phyloP scores from a whole-genome alignment of 23 tunicate species.

The Halocynthia roretzi region DNA sequence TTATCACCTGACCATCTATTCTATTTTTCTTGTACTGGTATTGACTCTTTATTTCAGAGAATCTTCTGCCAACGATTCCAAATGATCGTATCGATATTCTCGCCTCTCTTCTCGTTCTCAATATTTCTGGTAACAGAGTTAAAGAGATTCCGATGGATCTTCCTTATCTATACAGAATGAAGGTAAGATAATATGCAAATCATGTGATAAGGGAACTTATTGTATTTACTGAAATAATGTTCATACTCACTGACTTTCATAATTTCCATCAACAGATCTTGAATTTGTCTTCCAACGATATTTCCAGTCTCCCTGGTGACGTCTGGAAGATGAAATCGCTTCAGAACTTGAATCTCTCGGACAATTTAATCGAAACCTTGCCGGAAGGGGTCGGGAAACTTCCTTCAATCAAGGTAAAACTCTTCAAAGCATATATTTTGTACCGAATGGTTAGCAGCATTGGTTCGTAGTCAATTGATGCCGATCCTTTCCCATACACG shows the following conservation, averaged over 20 bases:
- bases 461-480: background rate
- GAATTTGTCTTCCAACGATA: constrained; percentile 55
- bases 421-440: background rate
- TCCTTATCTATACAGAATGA: constrained; percentile 86
- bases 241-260: too few relatives aligned
- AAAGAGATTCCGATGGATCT: constrained; percentile 74
- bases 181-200: constrained; percentile 19
- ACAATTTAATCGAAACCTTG: constrained; percentile 60
- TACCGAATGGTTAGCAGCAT: background rate
- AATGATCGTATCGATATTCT: constrained; percentile 83
- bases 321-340: constrained; percentile 85
- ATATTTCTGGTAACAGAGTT: constrained; percentile 67
- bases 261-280: constrained; percentile 28
- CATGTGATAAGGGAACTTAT: too few relatives aligned
- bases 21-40: background rate
- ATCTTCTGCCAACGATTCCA: constrained; percentile 57
- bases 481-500: background rate
- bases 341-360: constrained; percentile 38
- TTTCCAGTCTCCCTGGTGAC: constrained; percentile 70
- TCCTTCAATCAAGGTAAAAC: constrained; percentile 43
- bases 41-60: constrained; percentile 15
- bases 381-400: constrained; percentile 82
- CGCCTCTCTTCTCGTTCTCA: constrained; percentile 61
- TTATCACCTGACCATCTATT: background rate
- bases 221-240: too few relatives aligned